Base-by-base conservation (phyloP, 2,113 vertebrate species). In the Oryzias javanicus region DNA sequence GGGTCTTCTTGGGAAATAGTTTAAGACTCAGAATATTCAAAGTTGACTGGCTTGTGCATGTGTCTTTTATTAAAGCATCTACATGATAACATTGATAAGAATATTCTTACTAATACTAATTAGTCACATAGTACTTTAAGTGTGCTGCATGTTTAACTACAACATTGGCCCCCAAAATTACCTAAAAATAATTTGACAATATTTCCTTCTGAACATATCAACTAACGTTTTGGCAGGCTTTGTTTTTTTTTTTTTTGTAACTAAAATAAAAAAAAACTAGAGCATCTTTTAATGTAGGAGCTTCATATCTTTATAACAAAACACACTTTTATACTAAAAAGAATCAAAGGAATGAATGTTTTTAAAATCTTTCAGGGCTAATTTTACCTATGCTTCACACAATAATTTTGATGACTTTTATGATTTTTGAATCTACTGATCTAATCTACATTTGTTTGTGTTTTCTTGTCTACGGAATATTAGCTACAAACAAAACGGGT, bases 351-450 rank as follows among this genome's bases (percentile, higher is more conserved):
- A 29, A 70, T 70, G 70, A 70, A 42, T 14, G 35, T 83, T 85
- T 89, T 86, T 77, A 76, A 64, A 74, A 81, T 67, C 65, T 81
- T 84, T 83, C 77, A 83, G 74, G 81, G 73, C 78, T 80, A 78
- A 75, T 86, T 84, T 83, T 81, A 74, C 60, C 75, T 78, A 88
- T 85, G 76, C 70, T 89, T 89, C 90, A 78, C 88, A 74, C 87
- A 84, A 80, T 70, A 75, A 78, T 64, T 71, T 76, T 56, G 71
- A 77, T 77, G 67, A 88, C 81, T 56, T 67, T 64, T 77, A 49
- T 73, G 41, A 13, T 72, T 76, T 70, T 70, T 78, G 72, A 44
- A 72, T 72, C 77, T 73, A 48, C 59, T 77, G 52, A 25, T 25
- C 58, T 71, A 35, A 8, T 60, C 62, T 53, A 51, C 19, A 61